Evolutionary conservation across 2,888 invertebrate genomes (phyloP).

Genomic region (Xestia c-nigrum): DNA sequence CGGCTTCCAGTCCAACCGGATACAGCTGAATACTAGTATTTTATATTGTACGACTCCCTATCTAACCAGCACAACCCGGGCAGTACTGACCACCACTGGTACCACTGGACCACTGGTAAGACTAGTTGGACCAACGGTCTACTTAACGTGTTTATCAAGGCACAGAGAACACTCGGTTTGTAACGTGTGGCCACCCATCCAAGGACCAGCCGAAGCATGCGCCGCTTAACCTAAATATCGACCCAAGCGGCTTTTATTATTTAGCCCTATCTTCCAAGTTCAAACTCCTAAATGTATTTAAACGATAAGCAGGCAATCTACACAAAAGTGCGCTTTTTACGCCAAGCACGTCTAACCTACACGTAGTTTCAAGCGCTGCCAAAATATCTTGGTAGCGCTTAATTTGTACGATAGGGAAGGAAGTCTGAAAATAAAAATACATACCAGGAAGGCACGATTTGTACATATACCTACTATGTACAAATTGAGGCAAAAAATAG

Average conservation of each 20-base stretch:
- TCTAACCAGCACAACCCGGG: too few species aligned
- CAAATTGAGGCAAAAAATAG: slow-evolving; percentile 35
- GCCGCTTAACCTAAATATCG: background rate
- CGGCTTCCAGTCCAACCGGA: too few species aligned
- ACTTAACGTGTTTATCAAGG: too few species aligned
- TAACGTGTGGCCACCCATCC: background rate
- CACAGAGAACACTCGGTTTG: background rate
- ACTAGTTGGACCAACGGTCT: too few species aligned
- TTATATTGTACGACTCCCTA: too few species aligned
- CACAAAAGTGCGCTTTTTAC: slow-evolving; percentile 31
- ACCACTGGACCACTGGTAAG: too few species aligned
- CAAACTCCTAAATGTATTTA: slow-evolving; percentile 11
- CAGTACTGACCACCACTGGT: too few species aligned
- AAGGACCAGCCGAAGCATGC: background rate
- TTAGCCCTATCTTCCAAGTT: background rate
- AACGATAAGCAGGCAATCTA: slow-evolving; percentile 26
- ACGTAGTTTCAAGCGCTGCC: slow-evolving; percentile 39
- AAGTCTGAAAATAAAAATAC: slow-evolving; percentile 48
- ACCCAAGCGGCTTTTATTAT: background rate
- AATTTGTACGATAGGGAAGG: slow-evolving; percentile 52
- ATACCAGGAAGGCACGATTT: slow-evolving; percentile 32
- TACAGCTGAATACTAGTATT: too few species aligned
- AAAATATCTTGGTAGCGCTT: slow-evolving; percentile 47
- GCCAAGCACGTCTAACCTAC: slow-evolving; percentile 38
- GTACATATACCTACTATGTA: slow-evolving; percentile 29